phyloP scores from a whole-genome alignment of 35 echinoderm and acorn worm genomes.

The Ophiothrix spiculata region DNA sequence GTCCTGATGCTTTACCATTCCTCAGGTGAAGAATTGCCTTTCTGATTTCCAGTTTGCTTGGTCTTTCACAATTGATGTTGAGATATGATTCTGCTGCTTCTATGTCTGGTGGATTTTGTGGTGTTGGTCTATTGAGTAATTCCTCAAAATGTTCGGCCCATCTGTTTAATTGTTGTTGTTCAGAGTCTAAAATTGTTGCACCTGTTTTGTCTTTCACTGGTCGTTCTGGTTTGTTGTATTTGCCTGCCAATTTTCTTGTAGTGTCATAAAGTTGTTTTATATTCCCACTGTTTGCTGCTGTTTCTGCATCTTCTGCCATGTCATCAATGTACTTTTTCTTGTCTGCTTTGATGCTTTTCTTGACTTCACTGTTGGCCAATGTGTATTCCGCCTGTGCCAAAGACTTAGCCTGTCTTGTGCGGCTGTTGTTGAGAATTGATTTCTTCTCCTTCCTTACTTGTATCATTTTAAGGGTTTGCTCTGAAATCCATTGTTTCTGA shows the following conservation, averaged over 20 bases:
- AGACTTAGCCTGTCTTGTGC: neutral
- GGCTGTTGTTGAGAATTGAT: neutral
- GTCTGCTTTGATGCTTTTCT: too few species aligned
- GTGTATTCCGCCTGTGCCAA: constrained; percentile 2
- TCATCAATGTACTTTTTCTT: neutral
- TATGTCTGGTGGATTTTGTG: neutral
- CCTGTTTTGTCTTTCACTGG: constrained; percentile 13
- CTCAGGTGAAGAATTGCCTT: too few species aligned
- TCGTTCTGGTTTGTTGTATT: neutral
- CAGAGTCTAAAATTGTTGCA: neutral
- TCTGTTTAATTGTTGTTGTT: too few species aligned
- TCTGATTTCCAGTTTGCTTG: neutral
- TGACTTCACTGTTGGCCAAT: neutral
- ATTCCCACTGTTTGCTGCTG: neutral
- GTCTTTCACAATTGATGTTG: too few species aligned
- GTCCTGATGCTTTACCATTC: neutral
- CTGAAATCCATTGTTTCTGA: constrained; percentile 19
- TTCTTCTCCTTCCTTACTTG: constrained; percentile 22
- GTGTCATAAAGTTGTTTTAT: constrained; percentile 23
- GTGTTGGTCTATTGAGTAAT: neutral
- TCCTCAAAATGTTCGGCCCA: constrained; percentile 12
- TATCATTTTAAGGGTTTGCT: neutral
- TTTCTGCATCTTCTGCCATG: too few species aligned
- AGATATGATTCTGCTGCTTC: neutral
- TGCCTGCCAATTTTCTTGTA: constrained; percentile 16